phyloP scores from a whole-genome alignment of 2,888 invertebrate species.

The Apotomis turbidana region DNA sequence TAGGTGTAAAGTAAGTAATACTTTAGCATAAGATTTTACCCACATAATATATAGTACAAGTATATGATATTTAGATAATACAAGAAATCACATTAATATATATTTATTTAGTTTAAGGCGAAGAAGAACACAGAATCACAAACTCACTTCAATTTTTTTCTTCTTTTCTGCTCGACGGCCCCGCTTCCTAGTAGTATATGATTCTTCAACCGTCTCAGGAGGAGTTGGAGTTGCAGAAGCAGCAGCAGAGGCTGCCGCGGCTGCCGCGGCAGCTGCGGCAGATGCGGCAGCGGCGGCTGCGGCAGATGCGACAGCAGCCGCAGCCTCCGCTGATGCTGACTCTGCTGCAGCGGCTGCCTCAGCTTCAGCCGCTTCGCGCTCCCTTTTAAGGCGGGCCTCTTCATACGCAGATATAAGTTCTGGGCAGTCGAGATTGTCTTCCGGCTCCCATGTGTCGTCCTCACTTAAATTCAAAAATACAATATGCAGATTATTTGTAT shows the following conservation, averaged over 20 bases:
- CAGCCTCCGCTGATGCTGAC: constrained; percentile 43
- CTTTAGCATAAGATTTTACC: too few species aligned
- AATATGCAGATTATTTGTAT: neutral
- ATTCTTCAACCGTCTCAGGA: constrained; percentile 68
- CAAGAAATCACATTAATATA: too few species aligned
- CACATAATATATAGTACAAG: too few species aligned
- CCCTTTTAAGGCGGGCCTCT: constrained; percentile 81
- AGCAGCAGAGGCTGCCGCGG: constrained; percentile 55
- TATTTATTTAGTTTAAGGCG: too few species aligned
- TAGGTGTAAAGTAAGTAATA: too few species aligned
- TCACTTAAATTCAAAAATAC: constrained; percentile 65
- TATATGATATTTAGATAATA: too few species aligned
- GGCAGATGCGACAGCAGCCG: constrained; percentile 48
- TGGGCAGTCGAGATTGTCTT: constrained; percentile 91
- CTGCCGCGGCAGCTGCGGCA: constrained; percentile 56
- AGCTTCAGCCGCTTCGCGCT: constrained; percentile 58
- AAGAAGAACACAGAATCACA: too few species aligned
- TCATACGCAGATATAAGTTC: constrained; percentile 89
- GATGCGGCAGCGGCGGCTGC: constrained; percentile 59
- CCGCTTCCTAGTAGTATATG: constrained; percentile 43
- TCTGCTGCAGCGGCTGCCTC: constrained; percentile 47
- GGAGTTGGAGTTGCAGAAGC: constrained; percentile 52
- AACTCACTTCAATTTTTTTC: constrained; percentile 45
- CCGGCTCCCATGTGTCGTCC: constrained; percentile 94
- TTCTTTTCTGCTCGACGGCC: constrained; percentile 40